Evolutionary conservation across 2,113 vertebrate species (phyloP), one percentile per base, ranked within the genome.

Genomic region (Jaculus jaculus): DNA sequence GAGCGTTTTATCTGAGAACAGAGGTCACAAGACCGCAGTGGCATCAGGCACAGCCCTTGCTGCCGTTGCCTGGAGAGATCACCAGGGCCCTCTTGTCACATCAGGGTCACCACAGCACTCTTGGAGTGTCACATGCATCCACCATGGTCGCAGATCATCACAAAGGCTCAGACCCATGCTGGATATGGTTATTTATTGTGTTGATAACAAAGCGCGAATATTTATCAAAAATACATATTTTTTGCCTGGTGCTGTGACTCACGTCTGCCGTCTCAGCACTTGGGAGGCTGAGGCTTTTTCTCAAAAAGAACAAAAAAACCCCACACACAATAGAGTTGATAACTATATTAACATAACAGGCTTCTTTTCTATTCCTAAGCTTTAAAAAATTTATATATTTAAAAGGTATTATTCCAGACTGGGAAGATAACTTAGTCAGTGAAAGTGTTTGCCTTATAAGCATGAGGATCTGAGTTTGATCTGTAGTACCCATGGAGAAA

Each of bases 271-370:
- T 30, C 24, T 24, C 42, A 83, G 60, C 20, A 3, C 26, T 54
- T n/a, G 79, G 24, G 32, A 84, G 60, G 26, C 37, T 21, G 39
- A 90, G 58, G 58, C 61, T 17, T 10, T 39, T 24, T 65, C 34
- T 42, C 17, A 42, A 17, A 61, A 20, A 75, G 8, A 17, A 54
- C 66, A 68, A 68, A 68, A 32, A 10, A 30, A 68, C 10, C 6
- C 9, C 2, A 66, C 30, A 66, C 3, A 13, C 23, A n/a, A 51
- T 68, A 47, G 5, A 47, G 75, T 78, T 51, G n/a, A n/a, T 69
- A 94, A 66, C 32, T 61, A 16, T 85, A 88, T 95, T 91, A 77
- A 66, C 65, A 66, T 37, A 63, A 82, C 77, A 81, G 51, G 24
- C 47, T 89, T 80, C 80, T 32, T 93, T 82, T 81, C 63, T 92